These are phyloP conservation scores for Andrena camellia DNA, from an alignment of 2,888 invertebrate species.

Conservation along the genomic window DNA sequence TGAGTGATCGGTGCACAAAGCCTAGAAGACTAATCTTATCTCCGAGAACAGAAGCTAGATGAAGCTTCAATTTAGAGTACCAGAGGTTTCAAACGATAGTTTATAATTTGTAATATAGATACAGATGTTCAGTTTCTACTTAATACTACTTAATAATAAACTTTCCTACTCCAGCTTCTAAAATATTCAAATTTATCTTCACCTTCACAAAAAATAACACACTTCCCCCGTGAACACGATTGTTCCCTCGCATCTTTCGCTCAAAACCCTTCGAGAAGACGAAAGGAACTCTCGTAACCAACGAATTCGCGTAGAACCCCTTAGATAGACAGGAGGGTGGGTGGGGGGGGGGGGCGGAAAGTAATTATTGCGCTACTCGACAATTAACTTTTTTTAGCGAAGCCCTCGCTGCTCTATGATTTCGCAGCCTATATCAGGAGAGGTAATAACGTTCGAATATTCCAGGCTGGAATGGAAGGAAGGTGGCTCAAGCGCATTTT, in stretches of 20 bases:
- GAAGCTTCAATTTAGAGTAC: no score
- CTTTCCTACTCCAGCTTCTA: no score
- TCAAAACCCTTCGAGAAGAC: background rate
- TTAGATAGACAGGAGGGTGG: background rate
- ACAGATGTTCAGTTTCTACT: no score
- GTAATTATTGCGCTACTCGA: conserved; percentile 82
- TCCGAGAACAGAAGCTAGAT: background rate
- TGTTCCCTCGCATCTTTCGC: background rate
- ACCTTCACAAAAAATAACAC: background rate
- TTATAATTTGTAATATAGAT: no score
- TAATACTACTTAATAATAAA: no score
- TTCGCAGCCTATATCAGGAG: conserved; percentile 77
- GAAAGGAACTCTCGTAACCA: conserved; percentile 19
- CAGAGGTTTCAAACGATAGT: no score
- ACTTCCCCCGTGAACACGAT: background rate
- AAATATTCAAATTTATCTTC: no score
- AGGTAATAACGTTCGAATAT: conserved; percentile 78
- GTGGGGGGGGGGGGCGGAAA: conserved; percentile 51
- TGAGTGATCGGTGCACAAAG: background rate
- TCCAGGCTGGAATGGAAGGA: conserved; percentile 48
- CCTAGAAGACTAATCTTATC: background rate
- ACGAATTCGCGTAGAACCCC: conserved; percentile 47
- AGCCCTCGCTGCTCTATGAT: conserved; percentile 77
- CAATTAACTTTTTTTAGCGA: conserved; percentile 82
- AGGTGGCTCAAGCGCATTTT: conserved; percentile 5